These are phyloP conservation scores for Atopsyche davidsoni DNA, from an alignment of 1,140 invertebrate species.

Conservation along the genomic window DNA sequence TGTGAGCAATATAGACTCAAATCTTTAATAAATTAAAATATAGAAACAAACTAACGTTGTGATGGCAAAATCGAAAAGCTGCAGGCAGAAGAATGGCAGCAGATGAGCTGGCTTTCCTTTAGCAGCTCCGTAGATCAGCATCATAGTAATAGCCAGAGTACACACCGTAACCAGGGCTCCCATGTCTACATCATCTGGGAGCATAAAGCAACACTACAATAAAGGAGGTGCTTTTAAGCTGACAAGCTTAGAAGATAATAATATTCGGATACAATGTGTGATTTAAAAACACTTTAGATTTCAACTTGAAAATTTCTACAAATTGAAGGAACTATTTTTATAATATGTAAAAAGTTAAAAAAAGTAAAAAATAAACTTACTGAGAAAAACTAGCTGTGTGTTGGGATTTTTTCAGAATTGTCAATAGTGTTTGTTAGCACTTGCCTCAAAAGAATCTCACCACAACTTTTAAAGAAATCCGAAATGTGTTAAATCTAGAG, in stretches of 20 bases:
- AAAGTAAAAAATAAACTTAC: no score
- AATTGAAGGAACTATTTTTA: no score
- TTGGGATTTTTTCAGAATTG: no score
- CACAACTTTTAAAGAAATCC: no score
- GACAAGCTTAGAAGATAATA: background rate
- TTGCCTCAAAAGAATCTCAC: no score
- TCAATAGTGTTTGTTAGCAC: no score
- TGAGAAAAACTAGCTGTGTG: no score
- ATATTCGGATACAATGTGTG: no score
- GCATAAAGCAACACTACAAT: background rate
- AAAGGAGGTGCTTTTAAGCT: background rate
- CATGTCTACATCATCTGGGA: slow-evolving; percentile 70
- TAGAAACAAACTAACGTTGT: slow-evolving; percentile 64
- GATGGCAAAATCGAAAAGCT: slow-evolving; percentile 84
- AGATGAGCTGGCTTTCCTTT: slow-evolving; percentile 74
- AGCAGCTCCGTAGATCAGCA: slow-evolving; percentile 77
- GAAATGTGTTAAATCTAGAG: no score
- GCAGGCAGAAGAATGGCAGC: slow-evolving; percentile 82
- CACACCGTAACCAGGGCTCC: slow-evolving; percentile 71
- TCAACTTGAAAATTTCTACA: background rate
- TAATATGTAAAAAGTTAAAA: no score
- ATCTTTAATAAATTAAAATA: no score
- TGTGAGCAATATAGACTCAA: no score
- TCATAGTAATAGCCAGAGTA: slow-evolving; percentile 69
- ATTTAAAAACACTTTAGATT: background rate